Conservation (phyloP, 2,797 vertebrate genomes). For the Thripadectes ignobilis region DNA sequence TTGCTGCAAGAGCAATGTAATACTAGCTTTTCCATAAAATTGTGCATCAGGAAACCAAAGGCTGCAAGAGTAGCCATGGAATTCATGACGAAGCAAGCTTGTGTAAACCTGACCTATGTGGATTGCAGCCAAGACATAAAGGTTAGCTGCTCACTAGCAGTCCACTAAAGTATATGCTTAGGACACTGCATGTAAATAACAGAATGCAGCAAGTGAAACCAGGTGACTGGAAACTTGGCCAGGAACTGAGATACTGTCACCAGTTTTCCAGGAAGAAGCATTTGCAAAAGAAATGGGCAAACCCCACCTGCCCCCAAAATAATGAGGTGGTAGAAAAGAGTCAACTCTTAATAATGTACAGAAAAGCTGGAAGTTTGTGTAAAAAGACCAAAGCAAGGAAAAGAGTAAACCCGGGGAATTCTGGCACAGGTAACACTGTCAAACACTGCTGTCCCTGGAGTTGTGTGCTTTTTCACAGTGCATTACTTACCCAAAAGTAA, state of each 20-base stretch:
- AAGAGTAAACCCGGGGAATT: fast-evolving
- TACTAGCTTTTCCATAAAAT: fast-evolving
- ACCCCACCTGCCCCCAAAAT: not conserved
- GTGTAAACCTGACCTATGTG: not conserved
- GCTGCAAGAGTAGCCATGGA: not conserved
- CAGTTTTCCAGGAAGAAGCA: not conserved
- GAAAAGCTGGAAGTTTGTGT: not conserved
- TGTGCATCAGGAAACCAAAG: not conserved
- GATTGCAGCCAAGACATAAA: not conserved
- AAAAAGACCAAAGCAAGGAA: not conserved
- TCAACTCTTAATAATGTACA: fast-evolving
- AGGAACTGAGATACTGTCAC: not conserved
- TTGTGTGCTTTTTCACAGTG: not conserved
- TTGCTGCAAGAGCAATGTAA: not conserved
- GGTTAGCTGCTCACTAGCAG: not conserved
- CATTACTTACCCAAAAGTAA: not conserved
- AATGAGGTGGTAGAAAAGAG: not conserved
- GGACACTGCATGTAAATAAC: not conserved
- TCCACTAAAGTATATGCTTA: not conserved
- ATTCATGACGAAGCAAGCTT: not conserved
- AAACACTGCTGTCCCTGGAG: fast-evolving
- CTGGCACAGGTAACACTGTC: fast-evolving
- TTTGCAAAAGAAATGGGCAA: not conserved
- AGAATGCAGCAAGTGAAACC: not conserved
- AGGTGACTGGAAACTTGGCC: not conserved